Evolutionary conservation across 2,113 vertebrate species (phyloP).

Genomic region (Ptilorrhoa leucosticta): DNA sequence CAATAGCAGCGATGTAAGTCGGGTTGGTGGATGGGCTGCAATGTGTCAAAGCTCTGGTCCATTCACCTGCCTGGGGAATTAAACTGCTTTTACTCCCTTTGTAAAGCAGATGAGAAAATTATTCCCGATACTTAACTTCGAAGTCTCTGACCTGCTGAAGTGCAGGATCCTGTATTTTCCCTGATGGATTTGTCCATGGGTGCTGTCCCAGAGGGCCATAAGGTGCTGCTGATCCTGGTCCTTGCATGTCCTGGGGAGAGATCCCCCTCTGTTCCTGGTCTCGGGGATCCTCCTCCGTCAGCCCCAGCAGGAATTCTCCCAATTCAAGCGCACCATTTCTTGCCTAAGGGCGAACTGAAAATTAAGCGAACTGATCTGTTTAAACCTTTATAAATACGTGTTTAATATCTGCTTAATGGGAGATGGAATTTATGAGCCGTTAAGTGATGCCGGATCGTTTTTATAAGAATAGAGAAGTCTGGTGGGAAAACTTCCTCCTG

Average conservation of each 20-base stretch:
- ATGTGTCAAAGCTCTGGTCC: not conserved
- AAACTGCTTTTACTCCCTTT: not conserved
- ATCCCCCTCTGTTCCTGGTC: not conserved
- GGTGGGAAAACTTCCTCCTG: slow-evolving; percentile 66
- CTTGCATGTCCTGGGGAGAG: rapidly evolving
- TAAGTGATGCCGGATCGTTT: slow-evolving; percentile 48
- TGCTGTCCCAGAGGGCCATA: not conserved
- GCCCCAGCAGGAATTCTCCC: not conserved
- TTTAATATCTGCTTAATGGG: slow-evolving; percentile 67
- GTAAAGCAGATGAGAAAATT: not conserved
- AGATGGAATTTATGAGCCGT: slow-evolving; percentile 66
- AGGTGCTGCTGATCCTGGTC: not conserved
- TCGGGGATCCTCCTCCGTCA: not conserved
- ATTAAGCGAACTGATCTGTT: slow-evolving; percentile 60
- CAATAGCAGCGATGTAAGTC: too few species aligned
- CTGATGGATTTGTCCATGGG: rapidly evolving
- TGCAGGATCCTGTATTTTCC: not conserved
- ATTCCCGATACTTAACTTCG: not conserved
- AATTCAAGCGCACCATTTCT: not conserved
- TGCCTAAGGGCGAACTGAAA: slow-evolving; percentile 30
- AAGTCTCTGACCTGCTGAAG: not conserved
- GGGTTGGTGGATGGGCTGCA: not conserved
- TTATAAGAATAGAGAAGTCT: slow-evolving; percentile 68
- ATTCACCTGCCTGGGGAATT: not conserved
- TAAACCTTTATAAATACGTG: slow-evolving; percentile 63